These are phyloP conservation scores for Psittacara wagleri DNA, from an alignment of 2,113 vertebrate species.

Conservation along the genomic window DNA sequence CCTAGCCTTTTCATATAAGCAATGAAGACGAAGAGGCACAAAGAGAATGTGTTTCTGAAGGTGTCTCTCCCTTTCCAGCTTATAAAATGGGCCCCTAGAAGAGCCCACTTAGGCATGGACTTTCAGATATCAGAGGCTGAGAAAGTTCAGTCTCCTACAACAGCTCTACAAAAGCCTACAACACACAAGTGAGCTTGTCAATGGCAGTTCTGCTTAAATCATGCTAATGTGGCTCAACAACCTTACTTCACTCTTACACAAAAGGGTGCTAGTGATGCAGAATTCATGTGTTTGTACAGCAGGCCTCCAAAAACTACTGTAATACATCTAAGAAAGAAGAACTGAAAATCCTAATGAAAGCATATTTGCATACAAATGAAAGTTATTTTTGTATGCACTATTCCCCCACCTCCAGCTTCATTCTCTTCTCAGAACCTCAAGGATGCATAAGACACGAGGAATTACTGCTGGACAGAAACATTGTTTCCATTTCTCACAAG, in stretches of 20 bases:
- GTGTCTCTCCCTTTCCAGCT: background rate
- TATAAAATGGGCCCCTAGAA: background rate
- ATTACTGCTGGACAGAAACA: slow-evolving; percentile 52
- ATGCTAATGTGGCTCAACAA: background rate
- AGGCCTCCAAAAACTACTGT: slow-evolving; percentile 15
- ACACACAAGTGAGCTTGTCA: background rate
- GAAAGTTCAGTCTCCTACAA: background rate
- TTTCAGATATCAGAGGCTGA: rapidly evolving
- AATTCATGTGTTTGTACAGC: slow-evolving; percentile 37
- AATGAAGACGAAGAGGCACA: background rate
- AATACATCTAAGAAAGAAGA: slow-evolving; percentile 49
- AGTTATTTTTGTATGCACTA: slow-evolving; percentile 41
- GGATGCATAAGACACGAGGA: slow-evolving; percentile 11
- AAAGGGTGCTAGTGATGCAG: background rate
- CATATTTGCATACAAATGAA: slow-evolving; percentile 64
- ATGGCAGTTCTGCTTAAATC: background rate
- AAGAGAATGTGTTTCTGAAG: background rate
- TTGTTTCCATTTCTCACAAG: slow-evolving; percentile 16
- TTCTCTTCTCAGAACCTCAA: slow-evolving; percentile 35
- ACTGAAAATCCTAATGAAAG: slow-evolving; percentile 56
- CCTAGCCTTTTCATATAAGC: background rate
- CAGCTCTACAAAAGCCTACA: background rate
- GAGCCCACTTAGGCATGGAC: background rate
- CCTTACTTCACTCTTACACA: background rate
- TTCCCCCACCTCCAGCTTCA: slow-evolving; percentile 46